phyloP scores from a whole-genome alignment of 37 sponge, comb jelly and placozoan species.

The Mnemiopsis leidyi region DNA sequence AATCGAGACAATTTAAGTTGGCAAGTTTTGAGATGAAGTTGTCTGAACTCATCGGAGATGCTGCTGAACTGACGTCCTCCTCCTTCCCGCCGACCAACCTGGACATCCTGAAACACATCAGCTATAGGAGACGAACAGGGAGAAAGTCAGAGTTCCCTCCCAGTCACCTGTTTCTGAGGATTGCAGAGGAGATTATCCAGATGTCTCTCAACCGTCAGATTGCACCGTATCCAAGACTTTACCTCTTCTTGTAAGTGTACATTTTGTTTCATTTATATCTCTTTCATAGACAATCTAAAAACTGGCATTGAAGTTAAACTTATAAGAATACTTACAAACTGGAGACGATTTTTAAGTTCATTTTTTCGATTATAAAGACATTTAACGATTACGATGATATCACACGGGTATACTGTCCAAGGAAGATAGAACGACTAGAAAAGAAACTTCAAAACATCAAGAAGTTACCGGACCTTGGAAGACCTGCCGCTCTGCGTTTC shows the following conservation, averaged over 20 bases:
- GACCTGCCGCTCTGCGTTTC: constrained; percentile 20
- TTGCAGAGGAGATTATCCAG: not conserved
- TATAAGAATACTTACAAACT: not conserved
- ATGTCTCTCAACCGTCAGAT: not conserved
- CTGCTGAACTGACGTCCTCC: not conserved
- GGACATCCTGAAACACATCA: constrained; percentile 4
- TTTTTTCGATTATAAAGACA: too few species aligned
- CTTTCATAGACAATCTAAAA: too few species aligned
- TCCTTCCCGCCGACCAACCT: not conserved
- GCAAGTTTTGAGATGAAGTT: too few species aligned
- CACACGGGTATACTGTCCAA: too few species aligned
- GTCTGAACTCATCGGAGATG: not conserved
- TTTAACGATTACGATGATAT: too few species aligned
- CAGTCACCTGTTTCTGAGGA: not conserved
- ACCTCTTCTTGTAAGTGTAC: constrained; percentile 5
- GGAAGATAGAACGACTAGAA: not conserved
- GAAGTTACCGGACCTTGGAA: not conserved
- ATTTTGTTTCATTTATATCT: not conserved
- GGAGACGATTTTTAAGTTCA: not conserved
- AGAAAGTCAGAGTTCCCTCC: not conserved
- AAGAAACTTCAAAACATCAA: not conserved
- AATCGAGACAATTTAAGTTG: too few species aligned
- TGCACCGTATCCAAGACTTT: not conserved
- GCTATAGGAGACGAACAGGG: not conserved
- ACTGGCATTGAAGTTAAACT: not conserved